Conservation (phyloP, 2,797 vertebrate species). For the Eupleurogrammus muticus region DNA sequence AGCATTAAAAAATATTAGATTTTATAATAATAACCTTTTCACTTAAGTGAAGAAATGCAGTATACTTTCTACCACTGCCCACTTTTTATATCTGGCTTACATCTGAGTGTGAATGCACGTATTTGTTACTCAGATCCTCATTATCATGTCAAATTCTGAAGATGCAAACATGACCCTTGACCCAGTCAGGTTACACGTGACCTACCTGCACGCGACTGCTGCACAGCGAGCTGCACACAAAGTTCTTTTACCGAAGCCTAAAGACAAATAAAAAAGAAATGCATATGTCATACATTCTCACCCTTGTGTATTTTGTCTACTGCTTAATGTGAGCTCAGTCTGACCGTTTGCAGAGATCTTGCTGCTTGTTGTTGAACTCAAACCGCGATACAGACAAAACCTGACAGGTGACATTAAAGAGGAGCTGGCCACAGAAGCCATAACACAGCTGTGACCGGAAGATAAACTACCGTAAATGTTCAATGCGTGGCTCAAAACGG, state of each 20-base stretch:
- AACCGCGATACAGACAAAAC: conserved; percentile 36
- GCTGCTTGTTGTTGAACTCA: conserved; percentile 37
- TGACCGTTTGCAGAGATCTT: conserved; percentile 43
- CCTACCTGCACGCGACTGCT: conserved; percentile 57
- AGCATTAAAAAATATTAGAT: too few species aligned
- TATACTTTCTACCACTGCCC: too few species aligned
- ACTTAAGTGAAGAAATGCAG: too few species aligned
- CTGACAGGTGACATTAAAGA: conserved; percentile 33
- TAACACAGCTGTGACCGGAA: conserved; percentile 8
- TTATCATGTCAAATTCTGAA: background rate
- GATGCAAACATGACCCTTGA: background rate
- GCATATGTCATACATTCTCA: background rate
- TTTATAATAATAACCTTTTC: too few species aligned
- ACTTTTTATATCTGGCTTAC: background rate
- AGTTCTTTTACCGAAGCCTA: conserved; percentile 35
- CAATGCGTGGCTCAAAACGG: background rate
- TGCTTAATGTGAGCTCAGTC: background rate
- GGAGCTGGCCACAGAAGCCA: conserved; percentile 45
- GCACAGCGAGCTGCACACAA: conserved; percentile 28
- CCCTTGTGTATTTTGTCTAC: rapidly evolving
- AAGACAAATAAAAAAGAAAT: background rate
- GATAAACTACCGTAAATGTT: background rate
- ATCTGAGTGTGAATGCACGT: background rate
- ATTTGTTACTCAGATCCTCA: background rate
- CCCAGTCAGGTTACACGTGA: background rate